Evolutionary conservation across 23 tunicate genomes (phyloP), one percentile per base, ranked within the genome.

Genomic region (Styela clava): DNA sequence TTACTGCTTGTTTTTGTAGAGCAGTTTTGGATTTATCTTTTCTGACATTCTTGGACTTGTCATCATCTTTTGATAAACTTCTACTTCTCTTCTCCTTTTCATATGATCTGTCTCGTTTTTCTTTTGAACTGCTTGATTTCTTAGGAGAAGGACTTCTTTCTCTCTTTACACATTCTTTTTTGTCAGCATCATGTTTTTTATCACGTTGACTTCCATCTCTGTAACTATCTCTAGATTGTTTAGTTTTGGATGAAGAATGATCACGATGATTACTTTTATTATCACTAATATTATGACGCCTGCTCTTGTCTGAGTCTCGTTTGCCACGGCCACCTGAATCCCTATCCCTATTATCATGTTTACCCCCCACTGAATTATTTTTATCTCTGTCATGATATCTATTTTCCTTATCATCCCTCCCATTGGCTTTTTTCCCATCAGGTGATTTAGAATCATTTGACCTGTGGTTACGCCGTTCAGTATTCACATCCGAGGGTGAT

Each of bases 391-490:
- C 78, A 72, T 32, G 44, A 32, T 33, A 31, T 52, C 34, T 77
- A 52, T 56, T 77, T 77, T 56, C 68, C 1, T 77, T 77, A 26
- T 35, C 63, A 31, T 69, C 65, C 24, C 61, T 32, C 35, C 35
- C 81, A 27, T 34, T 33, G 63, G 61, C 22, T 18, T 0, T 1
- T n/a, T 35, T 76, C 16, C 36, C 25, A 78, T 61, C 28, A 69
- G 63, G 34, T 2, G 73, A 62, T 37, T 51, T 37, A 32, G 74
- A 63, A 64, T 74, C 81, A 32, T 35, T 61, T 34, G 90, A 86
- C 92, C 89, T 88, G 86, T 83, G 73, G 16, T 30, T 71, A 2
- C 35, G 77, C 56, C 56, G 56, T 18, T 71, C 35, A n/a, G 34
- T 30, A 23, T 83, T 63, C 21, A 21, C 32, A 63, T 81, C 86